These are phyloP conservation scores for Cynopterus brachyotis DNA, from an alignment of 2,113 vertebrate species.

Conservation along the genomic window DNA sequence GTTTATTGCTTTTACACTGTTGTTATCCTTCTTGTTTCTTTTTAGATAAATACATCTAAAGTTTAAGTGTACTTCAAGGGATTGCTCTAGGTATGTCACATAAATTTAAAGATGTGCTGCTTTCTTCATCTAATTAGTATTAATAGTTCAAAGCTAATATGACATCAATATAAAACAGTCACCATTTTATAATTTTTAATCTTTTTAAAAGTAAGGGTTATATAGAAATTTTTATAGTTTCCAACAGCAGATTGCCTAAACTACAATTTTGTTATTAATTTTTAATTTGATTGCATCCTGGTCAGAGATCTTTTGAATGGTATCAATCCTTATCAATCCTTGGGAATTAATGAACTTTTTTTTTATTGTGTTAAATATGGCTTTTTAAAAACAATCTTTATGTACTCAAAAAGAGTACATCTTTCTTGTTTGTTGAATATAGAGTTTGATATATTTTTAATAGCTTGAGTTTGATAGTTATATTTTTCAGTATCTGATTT, in stretches of 20 bases:
- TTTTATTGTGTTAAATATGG: not conserved
- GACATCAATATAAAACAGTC: not conserved
- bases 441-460: not conserved
- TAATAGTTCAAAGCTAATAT: not conserved
- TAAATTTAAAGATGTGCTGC: not conserved
- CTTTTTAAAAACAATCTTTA: not conserved
- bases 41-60: not conserved
- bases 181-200: not conserved
- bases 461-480: not conserved
- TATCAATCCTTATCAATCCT: not conserved
- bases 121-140: not conserved
- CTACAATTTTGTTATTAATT: conserved; percentile 2
- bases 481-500: too few species aligned
- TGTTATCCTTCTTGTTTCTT: not conserved
- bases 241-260: not conserved
- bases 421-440: not conserved
- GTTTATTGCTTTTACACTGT: not conserved
- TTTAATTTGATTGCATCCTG: not conserved
- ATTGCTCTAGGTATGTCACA: not conserved
- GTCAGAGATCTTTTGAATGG: not conserved
- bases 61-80: not conserved
- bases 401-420: not conserved
- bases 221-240: not conserved
- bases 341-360: not conserved
- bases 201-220: not conserved